These are phyloP conservation scores for Channa argus DNA, from an alignment of 2,113 vertebrate genomes.

Conservation along the genomic window DNA sequence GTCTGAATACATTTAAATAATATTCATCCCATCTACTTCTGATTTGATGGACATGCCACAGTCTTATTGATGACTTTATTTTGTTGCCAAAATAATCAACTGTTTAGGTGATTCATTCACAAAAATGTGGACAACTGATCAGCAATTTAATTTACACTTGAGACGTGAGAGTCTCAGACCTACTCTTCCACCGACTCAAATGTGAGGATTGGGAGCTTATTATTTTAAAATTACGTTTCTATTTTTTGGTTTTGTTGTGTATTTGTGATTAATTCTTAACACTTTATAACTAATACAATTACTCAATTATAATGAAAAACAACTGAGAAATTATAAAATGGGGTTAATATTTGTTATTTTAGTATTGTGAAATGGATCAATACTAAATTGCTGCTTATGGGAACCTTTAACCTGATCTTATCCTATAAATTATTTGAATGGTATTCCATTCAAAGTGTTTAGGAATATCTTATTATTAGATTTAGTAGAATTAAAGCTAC, in stretches of 20 bases:
- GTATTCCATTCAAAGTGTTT: background rate
- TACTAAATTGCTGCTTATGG: background rate
- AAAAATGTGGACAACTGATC: background rate
- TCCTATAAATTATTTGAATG: background rate
- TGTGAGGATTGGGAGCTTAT: background rate
- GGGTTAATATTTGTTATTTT: too few species aligned
- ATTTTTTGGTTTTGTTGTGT: background rate
- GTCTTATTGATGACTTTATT: background rate
- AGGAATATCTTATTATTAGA: background rate
- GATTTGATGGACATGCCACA: background rate
- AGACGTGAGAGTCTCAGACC: background rate
- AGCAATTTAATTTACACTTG: background rate
- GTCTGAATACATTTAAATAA: background rate
- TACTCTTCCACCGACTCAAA: background rate
- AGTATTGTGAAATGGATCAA: background rate
- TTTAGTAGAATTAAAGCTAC: conserved; percentile 1
- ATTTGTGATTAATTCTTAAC: too few species aligned
- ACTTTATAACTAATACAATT: too few species aligned
- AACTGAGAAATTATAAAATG: too few species aligned
- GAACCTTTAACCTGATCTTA: background rate
- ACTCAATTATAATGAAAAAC: too few species aligned
- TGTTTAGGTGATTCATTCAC: background rate
- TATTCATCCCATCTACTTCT: background rate
- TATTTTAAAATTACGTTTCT: background rate
- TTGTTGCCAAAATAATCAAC: background rate